These are phyloP conservation scores for Batillaria attramentaria DNA, from an alignment of 1,140 invertebrate genomes.

Conservation along the genomic window DNA sequence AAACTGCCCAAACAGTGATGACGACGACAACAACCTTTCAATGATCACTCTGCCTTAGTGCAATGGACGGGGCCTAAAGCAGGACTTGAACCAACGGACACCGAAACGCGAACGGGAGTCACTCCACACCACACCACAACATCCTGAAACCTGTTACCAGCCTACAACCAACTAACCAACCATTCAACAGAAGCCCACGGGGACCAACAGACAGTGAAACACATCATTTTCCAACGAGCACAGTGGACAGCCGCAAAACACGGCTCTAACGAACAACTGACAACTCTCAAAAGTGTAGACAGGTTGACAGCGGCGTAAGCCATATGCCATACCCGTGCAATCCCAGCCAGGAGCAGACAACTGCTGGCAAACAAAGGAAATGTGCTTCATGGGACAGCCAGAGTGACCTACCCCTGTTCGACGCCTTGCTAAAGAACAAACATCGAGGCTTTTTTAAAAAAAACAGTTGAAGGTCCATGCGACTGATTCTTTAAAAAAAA, in stretches of 20 bases:
- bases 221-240: neutral
- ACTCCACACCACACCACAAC: constrained; percentile 22
- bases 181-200: constrained; percentile 31
- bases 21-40: too few relatives aligned
- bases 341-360: constrained; percentile 23
- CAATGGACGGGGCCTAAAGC: constrained; percentile 26
- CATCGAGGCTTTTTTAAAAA: neutral
- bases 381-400: constrained; percentile 26
- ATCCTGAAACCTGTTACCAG: constrained; percentile 20
- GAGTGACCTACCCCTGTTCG: neutral
- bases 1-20: too few relatives aligned
- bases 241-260: constrained; percentile 11
- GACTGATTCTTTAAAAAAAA: neutral
- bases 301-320: neutral
- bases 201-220: constrained; percentile 21
- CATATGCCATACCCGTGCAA: neutral
- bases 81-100: constrained; percentile 32
- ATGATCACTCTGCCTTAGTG: constrained; percentile 1
- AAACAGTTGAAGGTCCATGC: neutral
- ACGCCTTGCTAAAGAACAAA: neutral
- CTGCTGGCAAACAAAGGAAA: constrained; percentile 32
- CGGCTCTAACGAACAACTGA: constrained; percentile 29
- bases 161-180: constrained; percentile 28
- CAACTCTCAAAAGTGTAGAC: neutral
- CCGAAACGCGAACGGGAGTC: constrained; percentile 12